Base-by-base conservation (phyloP, 2,113 vertebrate species). In the Plecotus auritus region DNA sequence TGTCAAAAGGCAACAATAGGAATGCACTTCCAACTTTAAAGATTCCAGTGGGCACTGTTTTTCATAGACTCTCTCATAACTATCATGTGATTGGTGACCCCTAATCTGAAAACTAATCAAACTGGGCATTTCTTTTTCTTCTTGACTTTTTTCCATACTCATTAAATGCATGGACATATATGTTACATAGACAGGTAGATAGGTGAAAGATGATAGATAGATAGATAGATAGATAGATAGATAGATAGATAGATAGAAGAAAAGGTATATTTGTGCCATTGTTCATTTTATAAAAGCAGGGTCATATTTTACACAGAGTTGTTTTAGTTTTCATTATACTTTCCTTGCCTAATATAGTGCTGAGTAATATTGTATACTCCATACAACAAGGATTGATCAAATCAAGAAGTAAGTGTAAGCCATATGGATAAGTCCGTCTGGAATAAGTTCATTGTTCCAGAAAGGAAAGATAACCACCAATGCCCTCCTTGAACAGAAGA, bases 141-240 rank as follows among this genome's bases (percentile, higher is more conserved):
- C n/a, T 13, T 66, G 20, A 10, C 3, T 47, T 78, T 9, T 66
- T 23, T 22, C 17, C 45, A 2, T 59, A 26, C 12, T 35, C 28
- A 10, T 16, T 1, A 3, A 20, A 12, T 1, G 12, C 3, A 3
- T 1, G 28, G 18, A 42, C 20, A 10, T 30, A 59, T 9, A 12
- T 14, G 30, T 76, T 76, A 47, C 4, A 47, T 47, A 32, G 45
- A 32, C 30, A 77, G 30, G 16, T 10, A 76, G 37, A 22, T 51
- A 51, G 49, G 17, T 20, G 49, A 51, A 7, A 30, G 59, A 28
- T 64, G 20, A 72, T 72, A 69, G 69, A 40, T 22, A 76, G 64
- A 66, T 28, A 66, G 42, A 9, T 13, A 74, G 28, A 26, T 9
- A 74, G 42, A 74, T 45, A 73, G 72, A 74, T 45, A 74, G 61